Evolutionary conservation across 2,888 invertebrate genomes (phyloP).

Genomic region (Acanthococcus lagerstroemiae): DNA sequence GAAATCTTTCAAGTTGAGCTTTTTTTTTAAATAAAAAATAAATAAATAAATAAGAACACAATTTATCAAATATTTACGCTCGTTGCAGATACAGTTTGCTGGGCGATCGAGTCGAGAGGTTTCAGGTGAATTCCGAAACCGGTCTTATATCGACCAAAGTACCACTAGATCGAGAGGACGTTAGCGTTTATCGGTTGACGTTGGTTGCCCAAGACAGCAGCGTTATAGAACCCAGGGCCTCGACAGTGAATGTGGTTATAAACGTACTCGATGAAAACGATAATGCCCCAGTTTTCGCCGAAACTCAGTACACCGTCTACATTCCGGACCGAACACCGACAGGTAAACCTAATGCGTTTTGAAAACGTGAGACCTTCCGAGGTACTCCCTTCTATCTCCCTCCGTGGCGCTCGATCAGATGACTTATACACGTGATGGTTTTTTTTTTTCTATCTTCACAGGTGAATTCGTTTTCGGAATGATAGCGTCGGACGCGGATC

Average conservation of each 20-base stretch:
- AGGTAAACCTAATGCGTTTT: too few relatives aligned
- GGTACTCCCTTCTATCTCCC: too few relatives aligned
- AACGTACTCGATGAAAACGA: constrained; percentile 73
- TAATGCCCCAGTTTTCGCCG: constrained; percentile 68
- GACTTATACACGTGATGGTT: too few relatives aligned
- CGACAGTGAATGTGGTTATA: constrained; percentile 73
- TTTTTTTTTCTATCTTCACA: constrained; percentile 35
- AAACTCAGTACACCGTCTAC: constrained; percentile 63
- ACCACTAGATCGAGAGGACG: constrained; percentile 69
- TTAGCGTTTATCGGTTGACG: constrained; percentile 64
- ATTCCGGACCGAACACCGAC: constrained; percentile 68
- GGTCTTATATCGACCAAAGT: constrained; percentile 67
- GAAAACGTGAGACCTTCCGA: too few relatives aligned
- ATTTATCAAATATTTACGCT: not conserved
- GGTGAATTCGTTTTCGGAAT: constrained; percentile 82
- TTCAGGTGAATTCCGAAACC: constrained; percentile 64
- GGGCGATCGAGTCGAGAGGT: constrained; percentile 70
- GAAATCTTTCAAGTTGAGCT: not conserved
- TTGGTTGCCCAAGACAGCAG: constrained; percentile 83
- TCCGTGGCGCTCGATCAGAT: too few relatives aligned
- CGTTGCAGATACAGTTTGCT: constrained; percentile 58
- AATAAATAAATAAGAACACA: not conserved
- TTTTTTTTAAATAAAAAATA: not conserved
- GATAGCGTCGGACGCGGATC: constrained; percentile 73
- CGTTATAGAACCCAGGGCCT: constrained; percentile 69